A percentile compares a stretch with the other conserved stretches of the same genome.
These are phyloP conservation scores for Drosophila pectinifera DNA, from an alignment of 1,140 invertebrate genomes.

Conservation along the genomic window DNA sequence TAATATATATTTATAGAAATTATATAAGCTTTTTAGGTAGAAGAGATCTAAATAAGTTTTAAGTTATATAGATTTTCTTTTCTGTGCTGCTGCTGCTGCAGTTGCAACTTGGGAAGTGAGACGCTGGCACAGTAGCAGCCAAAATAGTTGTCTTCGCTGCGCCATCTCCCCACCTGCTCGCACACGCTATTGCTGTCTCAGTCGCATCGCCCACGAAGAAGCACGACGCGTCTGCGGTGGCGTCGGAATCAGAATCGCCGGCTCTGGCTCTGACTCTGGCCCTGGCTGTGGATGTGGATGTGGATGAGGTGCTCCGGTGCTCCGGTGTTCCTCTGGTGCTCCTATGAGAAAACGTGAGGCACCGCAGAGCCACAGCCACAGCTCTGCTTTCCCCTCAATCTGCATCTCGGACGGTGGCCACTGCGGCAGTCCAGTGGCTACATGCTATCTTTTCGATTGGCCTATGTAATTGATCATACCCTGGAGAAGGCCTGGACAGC, in stretches of 20 bases:
- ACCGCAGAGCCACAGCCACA: constrained; percentile 6
- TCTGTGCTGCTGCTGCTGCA: constrained; percentile 15
- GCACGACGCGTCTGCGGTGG: constrained; percentile 73
- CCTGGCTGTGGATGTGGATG: constrained; percentile 10
- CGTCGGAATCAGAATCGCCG: constrained; percentile 58
- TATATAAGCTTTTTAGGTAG: too few species aligned
- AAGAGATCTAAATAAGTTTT: too few species aligned
- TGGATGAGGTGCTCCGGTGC: too few species aligned
- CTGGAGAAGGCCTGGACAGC: not conserved
- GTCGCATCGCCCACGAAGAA: constrained; percentile 71
- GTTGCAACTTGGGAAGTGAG: constrained; percentile 36
- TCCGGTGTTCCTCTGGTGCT: constrained; percentile 2
- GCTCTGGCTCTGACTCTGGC: too few species aligned
- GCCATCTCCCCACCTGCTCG: not conserved
- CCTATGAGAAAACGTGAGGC: constrained; percentile 41
- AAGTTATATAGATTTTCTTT: not conserved
- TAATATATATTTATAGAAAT: too few species aligned
- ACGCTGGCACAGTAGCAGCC: constrained; percentile 76
- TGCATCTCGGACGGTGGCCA: constrained; percentile 45
- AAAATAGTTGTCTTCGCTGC: constrained; percentile 69
- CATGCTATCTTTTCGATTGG: constrained; percentile 45
- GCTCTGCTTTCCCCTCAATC: constrained; percentile 1
- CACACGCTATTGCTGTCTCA: not conserved
- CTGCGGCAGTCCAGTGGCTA: constrained; percentile 37
- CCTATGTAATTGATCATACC: constrained; percentile 52